Conservation (phyloP, 1,140 invertebrate genomes). For the Drosophila rhopaloa region DNA sequence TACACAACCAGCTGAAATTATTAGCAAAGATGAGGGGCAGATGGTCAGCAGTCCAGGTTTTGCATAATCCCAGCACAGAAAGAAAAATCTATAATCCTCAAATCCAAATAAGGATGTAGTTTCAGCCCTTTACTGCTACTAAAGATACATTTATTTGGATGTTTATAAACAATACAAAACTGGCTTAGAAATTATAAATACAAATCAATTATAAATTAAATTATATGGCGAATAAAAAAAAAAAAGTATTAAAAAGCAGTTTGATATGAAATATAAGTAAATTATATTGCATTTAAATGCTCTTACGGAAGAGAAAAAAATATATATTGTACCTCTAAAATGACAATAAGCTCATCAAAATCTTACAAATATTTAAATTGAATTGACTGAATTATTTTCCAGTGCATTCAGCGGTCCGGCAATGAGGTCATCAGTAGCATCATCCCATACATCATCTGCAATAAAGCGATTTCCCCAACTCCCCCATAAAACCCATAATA, state of each 20-base stretch:
- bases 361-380: neutral
- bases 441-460: conserved; percentile 43
- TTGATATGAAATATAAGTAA: no score
- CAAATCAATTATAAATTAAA: no score
- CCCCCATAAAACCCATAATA: conserved; percentile 31
- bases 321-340: no score
- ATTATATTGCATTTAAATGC: no score
- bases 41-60: conserved; percentile 38
- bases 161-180: neutral
- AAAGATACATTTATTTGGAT: no score
- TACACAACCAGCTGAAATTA: conserved; percentile 70
- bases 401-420: conserved; percentile 1
- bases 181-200: neutral
- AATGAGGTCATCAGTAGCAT: conserved; percentile 38
- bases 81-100: neutral
- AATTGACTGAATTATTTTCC: neutral
- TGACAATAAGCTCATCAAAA: no score
- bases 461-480: conserved; percentile 32
- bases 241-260: no score
- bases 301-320: no score
- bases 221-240: no score
- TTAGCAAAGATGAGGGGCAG: conserved; percentile 69
- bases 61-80: conserved; percentile 24
- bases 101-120: no score
- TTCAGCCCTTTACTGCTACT: no score